These are phyloP conservation scores for Hydractinia echinata DNA, from an alignment of 30 jellyfish, hydroid and myxozoan genomes.

Conservation along the genomic window DNA sequence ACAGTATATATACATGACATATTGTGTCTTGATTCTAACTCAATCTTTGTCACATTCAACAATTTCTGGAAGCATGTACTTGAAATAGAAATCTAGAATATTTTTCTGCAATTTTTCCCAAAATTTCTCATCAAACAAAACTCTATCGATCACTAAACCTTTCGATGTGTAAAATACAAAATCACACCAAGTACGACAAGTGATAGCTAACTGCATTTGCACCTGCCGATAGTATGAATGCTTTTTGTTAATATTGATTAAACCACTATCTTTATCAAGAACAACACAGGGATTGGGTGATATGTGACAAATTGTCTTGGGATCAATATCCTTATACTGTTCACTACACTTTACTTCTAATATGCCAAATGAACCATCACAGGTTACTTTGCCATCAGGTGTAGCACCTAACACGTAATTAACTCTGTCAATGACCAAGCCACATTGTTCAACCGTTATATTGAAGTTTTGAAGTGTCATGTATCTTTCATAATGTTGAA, in stretches of 20 bases:
- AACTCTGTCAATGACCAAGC: constrained; percentile 16
- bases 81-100: not conserved
- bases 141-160: constrained; percentile 10
- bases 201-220: constrained; percentile 11
- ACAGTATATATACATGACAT: too few relatives aligned
- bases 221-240: constrained; percentile 2
- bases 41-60: too few relatives aligned
- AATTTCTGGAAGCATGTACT: too few relatives aligned
- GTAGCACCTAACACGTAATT: constrained; percentile 19
- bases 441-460: constrained; percentile 24
- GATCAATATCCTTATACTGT: constrained; percentile 21
- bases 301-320: constrained; percentile 6
- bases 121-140: not conserved
- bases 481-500: constrained; percentile 12
- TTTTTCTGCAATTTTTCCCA: constrained; percentile 1
- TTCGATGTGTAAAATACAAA: constrained; percentile 2
- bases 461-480: constrained; percentile 7
- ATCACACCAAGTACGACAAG: constrained; percentile 18
- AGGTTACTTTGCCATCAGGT: constrained; percentile 18
- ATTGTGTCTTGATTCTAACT: too few relatives aligned
- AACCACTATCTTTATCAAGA: constrained; percentile 8
- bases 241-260: not conserved
- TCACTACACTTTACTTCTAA: constrained; percentile 5
- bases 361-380: constrained; percentile 11
- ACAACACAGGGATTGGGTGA: constrained; percentile 14